phyloP scores from a whole-genome alignment of 2,797 vertebrate species.

The Fratercula arctica region DNA sequence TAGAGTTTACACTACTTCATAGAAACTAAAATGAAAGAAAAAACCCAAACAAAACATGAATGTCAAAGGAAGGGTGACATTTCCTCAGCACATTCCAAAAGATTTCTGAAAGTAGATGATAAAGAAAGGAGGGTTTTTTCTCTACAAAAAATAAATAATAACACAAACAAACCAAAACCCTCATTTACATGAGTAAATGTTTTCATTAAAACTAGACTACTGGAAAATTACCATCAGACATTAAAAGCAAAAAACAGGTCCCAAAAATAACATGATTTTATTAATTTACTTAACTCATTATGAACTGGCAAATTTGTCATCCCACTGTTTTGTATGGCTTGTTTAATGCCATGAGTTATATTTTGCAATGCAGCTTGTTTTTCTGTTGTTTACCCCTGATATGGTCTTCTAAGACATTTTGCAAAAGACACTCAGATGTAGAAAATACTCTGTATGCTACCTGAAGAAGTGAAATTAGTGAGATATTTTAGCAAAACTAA shows the following conservation, averaged over 20 bases:
- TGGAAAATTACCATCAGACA: slow-evolving; percentile 70
- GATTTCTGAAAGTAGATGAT: slow-evolving; percentile 56
- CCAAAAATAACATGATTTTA: slow-evolving; percentile 56
- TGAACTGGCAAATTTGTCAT: neutral
- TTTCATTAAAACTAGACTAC: slow-evolving; percentile 74
- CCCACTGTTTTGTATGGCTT: neutral
- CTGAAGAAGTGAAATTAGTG: neutral
- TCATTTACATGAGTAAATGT: slow-evolving; percentile 72
- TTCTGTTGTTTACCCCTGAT: neutral
- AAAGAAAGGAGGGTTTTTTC: slow-evolving; percentile 57
- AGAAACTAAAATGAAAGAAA: slow-evolving; percentile 73
- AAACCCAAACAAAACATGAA: slow-evolving; percentile 69
- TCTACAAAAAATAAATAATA: slow-evolving; percentile 64
- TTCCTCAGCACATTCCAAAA: slow-evolving; percentile 58
- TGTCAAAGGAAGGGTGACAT: slow-evolving; percentile 67
- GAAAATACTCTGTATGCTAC: neutral
- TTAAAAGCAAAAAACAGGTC: slow-evolving; percentile 51
- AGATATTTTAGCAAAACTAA: neutral
- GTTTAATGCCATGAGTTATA: neutral
- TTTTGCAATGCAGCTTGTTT: neutral
- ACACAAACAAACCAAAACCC: slow-evolving; percentile 62
- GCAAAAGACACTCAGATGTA: neutral
- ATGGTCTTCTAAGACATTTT: neutral
- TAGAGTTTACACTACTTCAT: slow-evolving; percentile 77
- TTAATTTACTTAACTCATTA: slow-evolving; percentile 62